phyloP scores from a whole-genome alignment of 2,888 invertebrate genomes.

The Syrphus vitripennis region DNA sequence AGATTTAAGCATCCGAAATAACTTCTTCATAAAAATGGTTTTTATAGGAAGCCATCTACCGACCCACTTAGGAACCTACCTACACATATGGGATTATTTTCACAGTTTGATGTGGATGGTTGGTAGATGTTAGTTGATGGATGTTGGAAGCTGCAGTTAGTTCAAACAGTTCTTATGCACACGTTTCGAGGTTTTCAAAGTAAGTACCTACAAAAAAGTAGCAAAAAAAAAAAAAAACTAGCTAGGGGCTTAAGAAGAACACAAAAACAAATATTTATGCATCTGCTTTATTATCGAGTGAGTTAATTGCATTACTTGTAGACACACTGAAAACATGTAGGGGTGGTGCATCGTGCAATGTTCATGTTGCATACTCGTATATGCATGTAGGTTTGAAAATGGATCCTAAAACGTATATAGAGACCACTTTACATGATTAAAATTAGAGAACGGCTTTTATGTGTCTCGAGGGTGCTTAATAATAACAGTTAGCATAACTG shows the following conservation, averaged over 20 bases:
- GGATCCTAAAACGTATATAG: background rate
- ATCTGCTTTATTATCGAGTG: constrained; percentile 21
- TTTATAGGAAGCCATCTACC: background rate
- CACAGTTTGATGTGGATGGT: constrained; percentile 19
- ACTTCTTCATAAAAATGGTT: constrained; percentile 10
- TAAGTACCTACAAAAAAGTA: background rate
- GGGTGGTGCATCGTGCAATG: background rate
- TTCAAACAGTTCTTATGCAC: constrained; percentile 22
- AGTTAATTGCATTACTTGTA: constrained; percentile 56
- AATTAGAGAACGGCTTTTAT: constrained; percentile 37
- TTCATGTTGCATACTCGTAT: no score
- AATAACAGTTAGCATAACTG: background rate
- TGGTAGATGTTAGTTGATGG: background rate
- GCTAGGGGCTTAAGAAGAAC: background rate
- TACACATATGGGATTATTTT: constrained; percentile 22
- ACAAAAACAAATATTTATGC: background rate
- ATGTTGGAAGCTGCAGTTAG: constrained; percentile 33
- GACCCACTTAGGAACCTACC: background rate
- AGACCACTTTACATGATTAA: constrained; percentile 25
- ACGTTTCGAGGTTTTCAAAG: background rate
- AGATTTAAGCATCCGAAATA: constrained; percentile 1
- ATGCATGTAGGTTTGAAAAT: background rate
- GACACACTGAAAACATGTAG: background rate
- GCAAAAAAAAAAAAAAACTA: background rate
- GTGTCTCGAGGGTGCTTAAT: constrained; percentile 5